Percentiles rank a stretch among this genome's conserved stretches.
Evolutionary conservation across 37 sponge, comb jelly and placozoan genomes (phyloP).

Genomic region (Geodia barretti): DNA sequence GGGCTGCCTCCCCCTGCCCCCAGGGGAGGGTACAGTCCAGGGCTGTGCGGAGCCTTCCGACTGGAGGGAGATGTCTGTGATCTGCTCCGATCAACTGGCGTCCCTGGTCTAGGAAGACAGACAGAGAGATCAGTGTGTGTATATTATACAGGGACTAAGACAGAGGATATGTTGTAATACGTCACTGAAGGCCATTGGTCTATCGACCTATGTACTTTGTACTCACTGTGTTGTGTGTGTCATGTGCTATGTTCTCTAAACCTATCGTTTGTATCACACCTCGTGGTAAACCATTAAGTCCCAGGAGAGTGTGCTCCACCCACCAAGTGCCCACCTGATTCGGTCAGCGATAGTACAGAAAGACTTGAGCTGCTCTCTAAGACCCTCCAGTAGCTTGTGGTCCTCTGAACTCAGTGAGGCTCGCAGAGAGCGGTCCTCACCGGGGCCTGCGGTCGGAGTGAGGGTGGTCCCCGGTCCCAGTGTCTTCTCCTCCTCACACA

Average conservation of each 20-base stretch:
- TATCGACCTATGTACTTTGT: no score
- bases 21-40: conserved; percentile 9
- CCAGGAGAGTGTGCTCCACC: no score
- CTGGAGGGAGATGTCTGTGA: not conserved
- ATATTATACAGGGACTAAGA: no score
- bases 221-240: no score
- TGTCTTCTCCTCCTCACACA: conserved; percentile 11
- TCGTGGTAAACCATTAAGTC: no score
- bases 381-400: conserved; percentile 8
- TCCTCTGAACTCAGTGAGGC: not conserved
- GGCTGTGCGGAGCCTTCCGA: not conserved
- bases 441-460: not conserved
- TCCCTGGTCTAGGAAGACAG: not conserved
- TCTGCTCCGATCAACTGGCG: not conserved
- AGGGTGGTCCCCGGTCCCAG: not conserved
- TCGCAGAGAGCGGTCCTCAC: not conserved
- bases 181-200: no score
- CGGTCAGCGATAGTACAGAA: conserved; percentile 39
- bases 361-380: conserved; percentile 25
- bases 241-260: no score
- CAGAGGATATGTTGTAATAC: not conserved
- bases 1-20: not conserved
- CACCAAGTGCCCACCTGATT: conserved; percentile 11
- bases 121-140: no score
- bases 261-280: no score